Conservation (phyloP, 2,797 vertebrate species). For the Notolepis coatsorum region DNA sequence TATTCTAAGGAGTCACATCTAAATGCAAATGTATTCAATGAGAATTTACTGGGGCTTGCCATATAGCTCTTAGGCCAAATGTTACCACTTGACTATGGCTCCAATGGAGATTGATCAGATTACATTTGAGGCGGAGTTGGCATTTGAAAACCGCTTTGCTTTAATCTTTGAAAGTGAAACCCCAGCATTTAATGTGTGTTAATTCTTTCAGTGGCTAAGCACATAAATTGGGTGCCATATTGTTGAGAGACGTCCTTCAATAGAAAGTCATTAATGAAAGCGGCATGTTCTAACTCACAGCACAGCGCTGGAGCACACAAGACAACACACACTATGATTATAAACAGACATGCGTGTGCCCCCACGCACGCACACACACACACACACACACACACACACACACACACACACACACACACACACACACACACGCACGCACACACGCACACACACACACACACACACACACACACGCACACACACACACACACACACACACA, state of each 20-base stretch:
- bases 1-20: constrained; percentile 22
- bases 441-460: neutral
- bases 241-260: constrained; percentile 8
- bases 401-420: neutral
- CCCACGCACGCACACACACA: neutral
- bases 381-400: neutral
- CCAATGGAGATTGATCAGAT: constrained; percentile 14
- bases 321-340: neutral
- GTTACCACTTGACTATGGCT: constrained; percentile 14
- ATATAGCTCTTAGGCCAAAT: constrained; percentile 21
- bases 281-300: neutral
- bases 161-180: constrained; percentile 16
- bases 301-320: neutral
- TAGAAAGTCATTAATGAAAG: constrained; percentile 8
- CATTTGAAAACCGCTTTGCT: constrained; percentile 3
- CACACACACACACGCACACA: no score
- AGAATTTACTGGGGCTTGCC: constrained; percentile 7
- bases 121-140: constrained; percentile 1
- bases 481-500: neutral
- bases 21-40: constrained; percentile 32
- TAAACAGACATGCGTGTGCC: no score
- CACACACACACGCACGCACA: neutral
- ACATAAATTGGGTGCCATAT: constrained; percentile 7
- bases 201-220: constrained; percentile 16
- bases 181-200: constrained; percentile 27